Conservation (phyloP, 2,888 invertebrate species). For the Oscheius onirici region DNA sequence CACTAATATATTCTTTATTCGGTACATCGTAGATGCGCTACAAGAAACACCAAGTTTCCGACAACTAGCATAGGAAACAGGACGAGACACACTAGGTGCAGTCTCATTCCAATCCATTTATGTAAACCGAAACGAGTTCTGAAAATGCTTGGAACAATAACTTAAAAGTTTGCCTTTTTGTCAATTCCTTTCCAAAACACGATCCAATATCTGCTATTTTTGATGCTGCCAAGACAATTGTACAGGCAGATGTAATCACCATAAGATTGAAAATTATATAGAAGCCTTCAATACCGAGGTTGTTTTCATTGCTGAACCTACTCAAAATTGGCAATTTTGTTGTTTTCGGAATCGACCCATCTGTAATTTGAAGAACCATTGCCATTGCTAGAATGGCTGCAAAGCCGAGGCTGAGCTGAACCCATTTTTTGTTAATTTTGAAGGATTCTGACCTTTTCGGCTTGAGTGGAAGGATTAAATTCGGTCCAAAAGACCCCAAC, state of each 20-base stretch:
- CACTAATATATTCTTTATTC: neutral
- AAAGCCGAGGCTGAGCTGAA: constrained; percentile 32
- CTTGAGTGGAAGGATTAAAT: constrained; percentile 4
- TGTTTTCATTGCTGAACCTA: neutral
- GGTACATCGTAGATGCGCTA: neutral
- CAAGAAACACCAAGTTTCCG: neutral
- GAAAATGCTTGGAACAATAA: no score
- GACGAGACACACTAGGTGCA: constrained; percentile 1
- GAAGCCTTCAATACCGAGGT: neutral
- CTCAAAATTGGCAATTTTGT: constrained; percentile 28
- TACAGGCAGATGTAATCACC: neutral
- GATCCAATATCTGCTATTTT: constrained; percentile 4
- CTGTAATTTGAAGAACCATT: constrained; percentile 31
- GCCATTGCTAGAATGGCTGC: constrained; percentile 27
- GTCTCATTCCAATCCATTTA: neutral
- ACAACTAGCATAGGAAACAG: neutral
- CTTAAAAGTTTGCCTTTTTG: neutral
- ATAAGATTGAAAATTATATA: constrained; percentile 24
- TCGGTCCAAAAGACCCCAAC: constrained; percentile 21
- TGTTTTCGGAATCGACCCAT: constrained; percentile 20
- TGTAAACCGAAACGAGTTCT: neutral
- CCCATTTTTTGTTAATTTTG: neutral
- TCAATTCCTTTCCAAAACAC: neutral
- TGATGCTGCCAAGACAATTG: neutral
- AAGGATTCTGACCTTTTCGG: neutral